Evolutionary conservation across 37 sponge, comb jelly and placozoan genomes (phyloP), one percentile per base, ranked within the genome.

Genomic region (Spongia lamella): DNA sequence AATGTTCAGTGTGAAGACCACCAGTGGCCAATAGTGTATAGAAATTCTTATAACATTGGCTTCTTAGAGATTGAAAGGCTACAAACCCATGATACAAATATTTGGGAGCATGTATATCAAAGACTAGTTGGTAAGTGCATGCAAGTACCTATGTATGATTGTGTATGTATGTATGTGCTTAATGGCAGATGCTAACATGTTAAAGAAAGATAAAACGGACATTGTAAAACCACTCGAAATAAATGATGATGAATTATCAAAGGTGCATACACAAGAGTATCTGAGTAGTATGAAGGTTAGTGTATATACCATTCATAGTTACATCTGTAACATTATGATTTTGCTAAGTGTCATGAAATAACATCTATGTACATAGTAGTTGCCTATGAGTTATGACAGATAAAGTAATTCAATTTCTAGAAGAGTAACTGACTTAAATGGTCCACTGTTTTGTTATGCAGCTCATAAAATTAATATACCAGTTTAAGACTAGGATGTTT

Each of bases 71-170:
- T 94, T 20, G 88, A 94, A 59, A 73, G 66, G 25, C 43, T 94
- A 20, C 95, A 94, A 29, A 91, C 95, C 5, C 90, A 90, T 63
- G 95, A 94, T 70, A 84, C 82, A 52, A 73, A 58, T 17, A 94
- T 90, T 61, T 94, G 95, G 95, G 90, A n/a, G 91, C 76, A 87
- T 58, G 70, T 90, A 11, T 80, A 39, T 59, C 24, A 77, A 19
- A 34, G 52, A 15, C 66, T 92, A 16, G 37, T 63, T 26, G 72
- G 88, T 87, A 21, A 29, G 83, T 52, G 9, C 0, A 37, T 7
- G 0, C 7, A 33, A 3, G 73, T 68, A 51, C 52, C 17, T 16
- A 11, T 24, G 2, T 16, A 9, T 1, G 5, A 16, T 19, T 2
- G 35, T 35, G 52, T 24, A 38, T 25, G 5, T 25, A 37, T 14